Evolutionary conservation across 2,113 vertebrate genomes (phyloP).

Genomic region (Tachycineta bicolor): DNA sequence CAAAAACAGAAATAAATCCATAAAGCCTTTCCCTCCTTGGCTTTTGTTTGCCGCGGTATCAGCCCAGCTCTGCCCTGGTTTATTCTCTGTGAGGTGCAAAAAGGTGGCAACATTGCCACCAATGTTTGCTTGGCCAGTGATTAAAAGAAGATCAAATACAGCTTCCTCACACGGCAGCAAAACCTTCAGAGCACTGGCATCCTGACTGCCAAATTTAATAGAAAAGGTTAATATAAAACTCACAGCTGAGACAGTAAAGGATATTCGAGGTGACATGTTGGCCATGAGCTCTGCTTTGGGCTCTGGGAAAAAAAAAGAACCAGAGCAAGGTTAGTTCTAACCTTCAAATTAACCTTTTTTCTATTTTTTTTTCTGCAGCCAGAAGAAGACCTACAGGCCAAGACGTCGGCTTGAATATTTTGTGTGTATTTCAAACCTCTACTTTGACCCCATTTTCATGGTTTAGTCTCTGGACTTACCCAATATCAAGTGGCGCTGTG

Average conservation of each 20-base stretch:
- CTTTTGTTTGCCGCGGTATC: background rate
- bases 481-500: background rate
- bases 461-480: background rate
- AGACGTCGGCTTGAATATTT: slow-evolving; percentile 47
- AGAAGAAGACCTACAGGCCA: slow-evolving; percentile 49
- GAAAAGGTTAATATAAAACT: slow-evolving; percentile 32
- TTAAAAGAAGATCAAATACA: background rate
- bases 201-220: background rate
- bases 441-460: slow-evolving; percentile 24
- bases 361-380: slow-evolving; percentile 55
- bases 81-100: background rate
- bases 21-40: background rate
- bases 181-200: background rate
- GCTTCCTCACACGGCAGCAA: background rate
- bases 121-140: background rate
- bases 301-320: background rate
- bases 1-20: background rate
- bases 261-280: slow-evolving; percentile 53
- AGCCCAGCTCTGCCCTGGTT: background rate
- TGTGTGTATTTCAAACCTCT: slow-evolving; percentile 20
- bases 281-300: slow-evolving; percentile 57
- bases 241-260: background rate
- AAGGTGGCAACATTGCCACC: background rate
- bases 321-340: slow-evolving; percentile 66
- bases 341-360: slow-evolving; percentile 72